These are phyloP conservation scores for Nothoprocta pentlandii DNA, from an alignment of 2,113 vertebrate species.

Conservation along the genomic window DNA sequence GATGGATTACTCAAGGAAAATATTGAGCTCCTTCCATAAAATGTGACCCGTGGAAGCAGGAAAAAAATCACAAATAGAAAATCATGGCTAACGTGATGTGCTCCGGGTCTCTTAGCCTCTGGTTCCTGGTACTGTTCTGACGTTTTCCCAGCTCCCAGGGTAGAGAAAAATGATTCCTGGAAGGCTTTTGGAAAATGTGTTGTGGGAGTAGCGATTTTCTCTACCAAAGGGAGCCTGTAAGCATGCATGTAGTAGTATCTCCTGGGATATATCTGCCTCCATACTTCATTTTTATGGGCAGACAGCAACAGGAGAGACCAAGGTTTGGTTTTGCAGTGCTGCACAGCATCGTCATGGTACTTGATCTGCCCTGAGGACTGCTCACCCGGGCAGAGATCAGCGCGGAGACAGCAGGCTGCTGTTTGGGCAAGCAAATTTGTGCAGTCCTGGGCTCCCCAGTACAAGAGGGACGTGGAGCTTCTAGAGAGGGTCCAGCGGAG, in stretches of 20 bases:
- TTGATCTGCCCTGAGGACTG: not conserved
- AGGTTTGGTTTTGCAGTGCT: not conserved
- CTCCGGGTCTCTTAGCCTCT: not conserved
- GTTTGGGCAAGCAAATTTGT: not conserved
- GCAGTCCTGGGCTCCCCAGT: too few relatives aligned
- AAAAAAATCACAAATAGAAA: not conserved
- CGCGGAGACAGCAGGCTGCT: not conserved
- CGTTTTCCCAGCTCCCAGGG: not conserved
- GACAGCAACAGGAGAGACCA: not conserved
- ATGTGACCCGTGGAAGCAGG: not conserved
- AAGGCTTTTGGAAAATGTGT: not conserved
- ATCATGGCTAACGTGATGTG: not conserved
- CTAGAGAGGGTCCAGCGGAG: too few relatives aligned
- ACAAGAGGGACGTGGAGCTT: too few relatives aligned
- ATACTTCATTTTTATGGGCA: not conserved
- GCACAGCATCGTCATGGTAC: not conserved
- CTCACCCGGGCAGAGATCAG: not conserved
- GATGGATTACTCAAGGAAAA: not conserved
- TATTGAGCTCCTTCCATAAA: not conserved
- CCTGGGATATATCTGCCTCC: accelerated
- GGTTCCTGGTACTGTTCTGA: not conserved
- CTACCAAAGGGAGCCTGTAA: accelerated
- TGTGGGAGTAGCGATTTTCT: not conserved
- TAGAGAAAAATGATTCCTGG: not conserved
- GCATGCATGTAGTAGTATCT: accelerated